Evolutionary conservation across 2,113 vertebrate genomes (phyloP).

Genomic region (Barnardius zonarius): DNA sequence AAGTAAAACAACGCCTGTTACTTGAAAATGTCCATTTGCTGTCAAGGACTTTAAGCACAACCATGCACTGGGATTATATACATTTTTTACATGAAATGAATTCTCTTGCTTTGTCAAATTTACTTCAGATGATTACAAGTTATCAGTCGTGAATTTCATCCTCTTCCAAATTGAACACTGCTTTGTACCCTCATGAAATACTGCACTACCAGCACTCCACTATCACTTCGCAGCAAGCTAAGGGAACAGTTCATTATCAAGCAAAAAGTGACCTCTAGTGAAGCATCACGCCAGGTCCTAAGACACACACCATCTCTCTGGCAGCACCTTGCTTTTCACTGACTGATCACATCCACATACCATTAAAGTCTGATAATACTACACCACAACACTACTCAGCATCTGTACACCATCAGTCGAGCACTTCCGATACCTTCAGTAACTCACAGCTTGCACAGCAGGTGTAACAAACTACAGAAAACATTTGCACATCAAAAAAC

Average conservation of each 20-base stretch:
- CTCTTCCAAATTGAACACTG: neutral
- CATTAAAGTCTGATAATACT: neutral
- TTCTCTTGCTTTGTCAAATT: neutral
- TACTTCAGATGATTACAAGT: neutral
- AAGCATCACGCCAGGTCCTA: neutral
- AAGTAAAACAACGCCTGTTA: neutral
- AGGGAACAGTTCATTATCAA: neutral
- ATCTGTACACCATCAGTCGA: neutral
- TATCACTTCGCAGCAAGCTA: neutral
- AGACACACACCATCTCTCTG: neutral
- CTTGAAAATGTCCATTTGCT: neutral
- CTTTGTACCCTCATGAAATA: neutral
- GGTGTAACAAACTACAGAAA: neutral
- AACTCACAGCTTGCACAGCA: neutral
- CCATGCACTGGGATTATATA: accelerated
- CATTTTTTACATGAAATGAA: neutral
- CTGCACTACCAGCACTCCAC: neutral
- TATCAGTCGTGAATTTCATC: neutral
- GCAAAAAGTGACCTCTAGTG: conserved; percentile 14
- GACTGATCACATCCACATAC: neutral
- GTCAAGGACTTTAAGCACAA: neutral
- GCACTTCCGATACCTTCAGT: neutral
- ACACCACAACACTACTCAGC: neutral
- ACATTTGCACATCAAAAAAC: neutral
- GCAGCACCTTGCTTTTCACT: neutral